A percentile compares a stretch with the other conserved stretches of the same genome.
phyloP scores from a whole-genome alignment of 2,888 invertebrate genomes.

The Litoditis marina region DNA sequence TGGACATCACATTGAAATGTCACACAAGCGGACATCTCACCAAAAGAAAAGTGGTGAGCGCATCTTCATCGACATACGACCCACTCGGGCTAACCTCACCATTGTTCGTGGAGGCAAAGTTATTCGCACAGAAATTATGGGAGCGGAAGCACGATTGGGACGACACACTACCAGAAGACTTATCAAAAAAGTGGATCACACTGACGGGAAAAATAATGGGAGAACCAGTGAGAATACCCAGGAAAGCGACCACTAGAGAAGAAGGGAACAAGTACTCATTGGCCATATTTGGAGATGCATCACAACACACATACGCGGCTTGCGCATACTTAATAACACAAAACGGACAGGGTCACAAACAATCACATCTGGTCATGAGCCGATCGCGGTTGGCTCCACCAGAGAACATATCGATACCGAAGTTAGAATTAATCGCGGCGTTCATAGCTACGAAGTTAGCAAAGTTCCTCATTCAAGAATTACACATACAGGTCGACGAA shows the following conservation, averaged over 20 bases:
- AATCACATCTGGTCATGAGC: conserved; percentile 1
- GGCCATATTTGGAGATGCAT: no score
- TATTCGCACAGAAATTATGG: conserved; percentile 22
- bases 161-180: background rate
- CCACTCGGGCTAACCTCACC: conserved; percentile 23
- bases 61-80: conserved; percentile 16
- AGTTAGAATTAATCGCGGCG: conserved; percentile 21
- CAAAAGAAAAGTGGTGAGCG: no score
- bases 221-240: no score
- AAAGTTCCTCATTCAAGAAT: no score
- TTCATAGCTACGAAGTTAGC: conserved; percentile 11
- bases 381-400: conserved; percentile 14
- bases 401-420: conserved; percentile 19
- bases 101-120: conserved; percentile 11
- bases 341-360: no score
- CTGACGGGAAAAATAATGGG: background rate
- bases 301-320: no score
- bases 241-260: no score
- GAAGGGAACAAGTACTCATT: no score
- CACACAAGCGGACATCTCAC: no score
- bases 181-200: conserved; percentile 9
- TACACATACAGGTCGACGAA: no score
- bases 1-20: no score
- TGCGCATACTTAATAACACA: no score
- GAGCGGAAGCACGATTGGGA: conserved; percentile 7